These are phyloP conservation scores for Poeciliopsis turrubarensis DNA, from an alignment of 2,113 vertebrate species.

Conservation along the genomic window DNA sequence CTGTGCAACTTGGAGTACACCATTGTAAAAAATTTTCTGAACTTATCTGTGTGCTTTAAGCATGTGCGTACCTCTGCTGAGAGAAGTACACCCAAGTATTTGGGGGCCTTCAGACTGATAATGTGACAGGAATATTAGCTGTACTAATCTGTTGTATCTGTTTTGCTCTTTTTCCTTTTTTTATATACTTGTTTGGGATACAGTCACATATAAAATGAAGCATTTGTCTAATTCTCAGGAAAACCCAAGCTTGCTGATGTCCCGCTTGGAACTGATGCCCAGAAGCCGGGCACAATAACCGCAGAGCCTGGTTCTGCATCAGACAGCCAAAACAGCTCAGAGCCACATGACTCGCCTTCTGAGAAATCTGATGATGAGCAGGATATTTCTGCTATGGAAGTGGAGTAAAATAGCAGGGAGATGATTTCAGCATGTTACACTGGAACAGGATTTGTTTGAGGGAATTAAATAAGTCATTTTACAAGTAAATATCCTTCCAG, in stretches of 20 bases:
- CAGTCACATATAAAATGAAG: conserved; percentile 2
- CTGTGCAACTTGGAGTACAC: no score
- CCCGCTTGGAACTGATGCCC: conserved; percentile 44
- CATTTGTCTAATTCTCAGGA: conserved; percentile 31
- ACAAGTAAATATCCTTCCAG: conserved; percentile 29
- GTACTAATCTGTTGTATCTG: not conserved
- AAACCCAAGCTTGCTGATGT: conserved; percentile 49
- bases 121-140: not conserved
- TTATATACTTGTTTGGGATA: not conserved
- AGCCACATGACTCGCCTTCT: conserved; percentile 62
- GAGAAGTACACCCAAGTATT: no score
- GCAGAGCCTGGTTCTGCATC: conserved; percentile 57
- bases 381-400: conserved; percentile 84
- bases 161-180: not conserved
- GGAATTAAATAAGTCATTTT: conserved; percentile 18
- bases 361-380: conserved; percentile 80
- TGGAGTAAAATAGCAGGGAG: conserved; percentile 80
- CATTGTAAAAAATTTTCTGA: no score
- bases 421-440: conserved; percentile 19
- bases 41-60: no score
- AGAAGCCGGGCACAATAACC: conserved; percentile 34
- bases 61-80: no score
- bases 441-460: conserved; percentile 27
- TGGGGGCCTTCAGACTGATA: not conserved
- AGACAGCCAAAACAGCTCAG: conserved; percentile 59